A percentile compares a stretch with the other conserved stretches of the same genome.
phyloP scores from a whole-genome alignment of 2,888 invertebrate genomes.

The Catocala nupta region DNA sequence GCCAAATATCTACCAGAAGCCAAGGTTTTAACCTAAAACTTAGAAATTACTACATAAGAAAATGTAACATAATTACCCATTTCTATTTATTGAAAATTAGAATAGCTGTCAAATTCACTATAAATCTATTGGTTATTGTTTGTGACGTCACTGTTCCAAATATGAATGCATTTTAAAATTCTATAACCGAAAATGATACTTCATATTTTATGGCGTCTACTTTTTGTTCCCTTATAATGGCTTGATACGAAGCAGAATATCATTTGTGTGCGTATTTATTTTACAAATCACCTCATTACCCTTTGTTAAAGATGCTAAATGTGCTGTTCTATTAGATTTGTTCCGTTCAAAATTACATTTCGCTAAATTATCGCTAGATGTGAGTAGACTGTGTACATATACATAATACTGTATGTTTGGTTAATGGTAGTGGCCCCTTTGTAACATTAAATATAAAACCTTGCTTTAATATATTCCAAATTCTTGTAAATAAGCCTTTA shows the following conservation, averaged over 20 bases:
- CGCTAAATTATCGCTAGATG: conserved; percentile 16
- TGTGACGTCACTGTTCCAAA: too few relatives aligned
- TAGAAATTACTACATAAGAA: too few relatives aligned
- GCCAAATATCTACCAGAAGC: too few relatives aligned
- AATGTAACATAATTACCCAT: too few relatives aligned
- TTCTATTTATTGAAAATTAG: too few relatives aligned
- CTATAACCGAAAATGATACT: too few relatives aligned
- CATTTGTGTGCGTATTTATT: conserved; percentile 4
- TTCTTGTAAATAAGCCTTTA: conserved; percentile 10
- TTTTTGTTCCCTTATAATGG: background rate
- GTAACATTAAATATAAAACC: conserved; percentile 6
- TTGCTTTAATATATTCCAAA: conserved; percentile 7
- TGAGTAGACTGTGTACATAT: conserved; percentile 27
- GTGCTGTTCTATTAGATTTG: conserved; percentile 6
- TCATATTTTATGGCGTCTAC: background rate
- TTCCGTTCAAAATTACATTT: conserved; percentile 4
- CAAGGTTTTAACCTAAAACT: too few relatives aligned
- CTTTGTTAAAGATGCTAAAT: conserved; percentile 2
- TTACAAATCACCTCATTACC: background rate
- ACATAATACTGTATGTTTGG: conserved; percentile 30
- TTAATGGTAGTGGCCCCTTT: conserved; percentile 37
- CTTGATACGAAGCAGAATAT: background rate
- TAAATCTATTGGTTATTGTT: too few relatives aligned
- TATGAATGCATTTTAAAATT: too few relatives aligned
- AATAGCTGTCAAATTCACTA: too few relatives aligned